A percentile compares a stretch with the other conserved stretches of the same genome.
Evolutionary conservation across 2,113 vertebrate species (phyloP).

Genomic region (Crotalus tigris): DNA sequence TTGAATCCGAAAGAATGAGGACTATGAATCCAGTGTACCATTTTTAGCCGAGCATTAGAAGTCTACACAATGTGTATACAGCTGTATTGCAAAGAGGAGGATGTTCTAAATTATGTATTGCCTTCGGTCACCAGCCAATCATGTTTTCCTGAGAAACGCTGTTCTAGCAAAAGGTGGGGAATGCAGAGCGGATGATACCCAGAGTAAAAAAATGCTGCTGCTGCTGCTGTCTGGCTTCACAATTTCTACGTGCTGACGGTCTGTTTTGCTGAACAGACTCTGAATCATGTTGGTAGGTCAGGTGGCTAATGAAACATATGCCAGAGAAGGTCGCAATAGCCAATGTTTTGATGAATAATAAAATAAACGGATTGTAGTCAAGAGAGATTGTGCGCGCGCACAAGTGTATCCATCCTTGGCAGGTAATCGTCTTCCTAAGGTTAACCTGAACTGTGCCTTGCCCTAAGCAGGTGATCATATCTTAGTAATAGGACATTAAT

Average conservation of each 20-base stretch:
- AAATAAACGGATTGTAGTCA: neutral
- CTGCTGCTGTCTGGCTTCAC: neutral
- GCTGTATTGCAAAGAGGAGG: neutral
- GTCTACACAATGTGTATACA: neutral
- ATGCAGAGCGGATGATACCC: neutral
- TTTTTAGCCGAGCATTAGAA: neutral
- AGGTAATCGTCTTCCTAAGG: neutral
- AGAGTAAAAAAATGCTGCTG: neutral
- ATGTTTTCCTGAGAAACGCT: neutral
- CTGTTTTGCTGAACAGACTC: neutral
- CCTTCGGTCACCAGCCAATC: neutral
- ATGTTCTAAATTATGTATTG: neutral
- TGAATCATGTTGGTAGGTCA: neutral
- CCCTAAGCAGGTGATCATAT: conserved; percentile 4
- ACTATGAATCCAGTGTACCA: neutral
- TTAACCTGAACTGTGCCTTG: neutral
- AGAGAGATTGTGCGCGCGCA: neutral
- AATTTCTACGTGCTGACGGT: neutral
- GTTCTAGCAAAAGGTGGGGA: neutral
- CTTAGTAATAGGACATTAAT: conserved; percentile 20
- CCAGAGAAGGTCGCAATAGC: neutral
- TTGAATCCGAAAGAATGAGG: neutral
- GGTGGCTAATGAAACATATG: neutral
- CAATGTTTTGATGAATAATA: neutral
- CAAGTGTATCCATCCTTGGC: neutral